Base-by-base conservation (phyloP, 35 echinoderm and acorn worm species). In the Hemicentrotus pulcherrimus region DNA sequence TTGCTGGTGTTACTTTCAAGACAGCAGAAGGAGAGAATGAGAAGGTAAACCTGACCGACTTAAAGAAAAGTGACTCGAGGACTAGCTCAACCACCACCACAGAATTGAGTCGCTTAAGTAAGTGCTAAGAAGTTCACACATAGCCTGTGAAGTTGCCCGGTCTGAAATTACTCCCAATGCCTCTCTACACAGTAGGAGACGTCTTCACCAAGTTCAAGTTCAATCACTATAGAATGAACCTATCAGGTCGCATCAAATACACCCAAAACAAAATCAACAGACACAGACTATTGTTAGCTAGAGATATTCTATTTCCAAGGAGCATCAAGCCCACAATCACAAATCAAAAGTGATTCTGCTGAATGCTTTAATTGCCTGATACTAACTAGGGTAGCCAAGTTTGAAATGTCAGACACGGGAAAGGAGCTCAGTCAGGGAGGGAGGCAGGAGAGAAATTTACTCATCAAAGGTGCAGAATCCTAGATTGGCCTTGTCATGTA, bases 321-420 rank as follows among this genome's bases (percentile, higher is more conserved):
- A 78, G 65, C 65, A 78, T 78, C 65, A 78, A 78, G 24, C 65
- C 65, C 65, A 78, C 65, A 78, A 78, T 78, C 65, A n/a, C 22
- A 78, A 78, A 78, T 78, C 65, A 78, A n/a, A 78, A 78, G 65
- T 78, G 65, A 78, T 78, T 78, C 19, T n/a, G 22, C 15, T 78
- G 65, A 78, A 78, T 78, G 65, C 65, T 78, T 78, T 78, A 78
- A 78, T 78, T 78, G 65, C 65, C 65, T 78, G 65, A 78, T 78
- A 78, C 65, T 78, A 78, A 78, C 65, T 78, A 78, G 65, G 19
- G 65, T 78, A 78, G 65, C 65, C 65, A 78, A 78, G 65, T 78
- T 78, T 22, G 65, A 78, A 78, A 78, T 78, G 65, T 78, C 65
- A 78, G 65, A 78, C 24, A 78, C 22, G 65, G 28, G 65, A 78